Conservation (phyloP, 2,797 vertebrate species). For the Leuciscus waleckii region DNA sequence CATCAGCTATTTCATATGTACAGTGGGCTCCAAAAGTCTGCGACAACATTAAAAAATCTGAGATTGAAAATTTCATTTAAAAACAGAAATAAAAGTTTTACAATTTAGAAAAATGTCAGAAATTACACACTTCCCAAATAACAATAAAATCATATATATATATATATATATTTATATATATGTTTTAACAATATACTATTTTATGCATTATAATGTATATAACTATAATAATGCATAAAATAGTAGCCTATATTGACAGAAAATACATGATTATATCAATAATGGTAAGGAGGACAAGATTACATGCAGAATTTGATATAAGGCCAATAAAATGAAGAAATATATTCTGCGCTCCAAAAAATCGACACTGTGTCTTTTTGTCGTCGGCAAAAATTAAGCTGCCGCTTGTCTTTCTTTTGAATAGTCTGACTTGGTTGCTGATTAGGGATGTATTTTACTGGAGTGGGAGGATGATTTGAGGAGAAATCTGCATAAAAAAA, state of each 20-base stretch:
- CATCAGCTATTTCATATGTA: conserved; percentile 1
- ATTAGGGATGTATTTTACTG: conserved; percentile 50
- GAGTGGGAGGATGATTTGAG: conserved; percentile 32
- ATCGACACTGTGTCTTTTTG: conserved; percentile 39
- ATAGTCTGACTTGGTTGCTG: conserved; percentile 51
- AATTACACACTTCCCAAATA: background rate
- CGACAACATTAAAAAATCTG: background rate
- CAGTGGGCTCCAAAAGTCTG: background rate
- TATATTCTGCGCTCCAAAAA: conserved; percentile 49
- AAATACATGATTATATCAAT: conserved; percentile 23
- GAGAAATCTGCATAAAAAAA: conserved; percentile 49
- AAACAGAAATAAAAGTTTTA: background rate
- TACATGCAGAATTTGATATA: conserved; percentile 23
- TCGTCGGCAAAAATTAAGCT: conserved; percentile 48
- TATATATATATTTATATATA: background rate
- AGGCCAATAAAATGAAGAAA: conserved; percentile 14
- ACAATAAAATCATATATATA: background rate
- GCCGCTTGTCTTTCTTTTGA: conserved; percentile 58
- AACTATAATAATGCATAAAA: background rate
- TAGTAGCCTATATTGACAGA: background rate
- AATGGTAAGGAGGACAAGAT: conserved; percentile 47
- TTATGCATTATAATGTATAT: no score
- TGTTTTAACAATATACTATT: no score
- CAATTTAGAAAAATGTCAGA: background rate
- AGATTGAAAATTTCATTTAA: background rate